Conservation (phyloP, 2,888 invertebrate genomes). For the Dorcus parallelipipedus region DNA sequence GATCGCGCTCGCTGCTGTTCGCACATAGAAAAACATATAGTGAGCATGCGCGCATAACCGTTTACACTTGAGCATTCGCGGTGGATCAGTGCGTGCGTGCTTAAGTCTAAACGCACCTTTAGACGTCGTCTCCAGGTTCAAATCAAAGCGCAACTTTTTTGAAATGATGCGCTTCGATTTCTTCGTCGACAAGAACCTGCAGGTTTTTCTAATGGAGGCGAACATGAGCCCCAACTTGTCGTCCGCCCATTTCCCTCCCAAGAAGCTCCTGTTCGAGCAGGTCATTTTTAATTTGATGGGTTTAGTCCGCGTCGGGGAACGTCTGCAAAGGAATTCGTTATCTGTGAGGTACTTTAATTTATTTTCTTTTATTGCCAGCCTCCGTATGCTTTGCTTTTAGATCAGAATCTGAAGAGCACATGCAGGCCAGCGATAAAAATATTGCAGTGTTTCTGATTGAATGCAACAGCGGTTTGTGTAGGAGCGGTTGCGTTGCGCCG, state of each 20-base stretch:
- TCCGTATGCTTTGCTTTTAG: slow-evolving; percentile 37
- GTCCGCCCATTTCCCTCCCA: slow-evolving; percentile 87
- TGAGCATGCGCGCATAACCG: too few species aligned
- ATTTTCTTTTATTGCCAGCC: background rate
- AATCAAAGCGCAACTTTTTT: slow-evolving; percentile 73
- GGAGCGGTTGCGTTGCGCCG: slow-evolving; percentile 61
- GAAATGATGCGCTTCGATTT: slow-evolving; percentile 95
- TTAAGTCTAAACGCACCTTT: too few species aligned
- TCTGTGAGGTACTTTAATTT: background rate
- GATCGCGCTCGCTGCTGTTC: too few species aligned
- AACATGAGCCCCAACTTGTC: slow-evolving; percentile 99
- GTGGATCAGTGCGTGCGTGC: too few species aligned
- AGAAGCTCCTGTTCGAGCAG: slow-evolving; percentile 86
- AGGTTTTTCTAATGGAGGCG: slow-evolving; percentile 88
- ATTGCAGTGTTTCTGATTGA: slow-evolving; percentile 69
- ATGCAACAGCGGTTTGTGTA: slow-evolving; percentile 58
- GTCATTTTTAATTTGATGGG: slow-evolving; percentile 81
- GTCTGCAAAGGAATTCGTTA: slow-evolving; percentile 47
- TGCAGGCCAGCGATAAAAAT: slow-evolving; percentile 76
- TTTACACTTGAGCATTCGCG: too few species aligned
- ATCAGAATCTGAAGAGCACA: slow-evolving; percentile 52
- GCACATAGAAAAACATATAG: too few species aligned
- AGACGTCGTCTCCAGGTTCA: slow-evolving; percentile 52
- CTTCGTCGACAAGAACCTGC: slow-evolving; percentile 81
- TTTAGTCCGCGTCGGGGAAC: slow-evolving; percentile 69